These are phyloP conservation scores for Thamnophis elegans DNA, from an alignment of 2,797 vertebrate species.

Conservation along the genomic window DNA sequence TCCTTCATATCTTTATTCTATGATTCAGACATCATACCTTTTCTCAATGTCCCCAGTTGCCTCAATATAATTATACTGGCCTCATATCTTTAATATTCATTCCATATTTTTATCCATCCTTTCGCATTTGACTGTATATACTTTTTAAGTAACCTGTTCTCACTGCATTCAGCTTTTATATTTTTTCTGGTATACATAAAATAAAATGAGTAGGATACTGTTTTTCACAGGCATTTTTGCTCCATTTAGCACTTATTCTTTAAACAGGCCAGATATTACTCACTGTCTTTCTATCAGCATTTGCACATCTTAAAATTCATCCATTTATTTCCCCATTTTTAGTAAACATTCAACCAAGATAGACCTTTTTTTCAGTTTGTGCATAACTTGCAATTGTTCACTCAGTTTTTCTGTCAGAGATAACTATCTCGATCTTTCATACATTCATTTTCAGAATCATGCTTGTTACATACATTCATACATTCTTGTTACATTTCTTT, in stretches of 20 bases:
- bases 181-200: not conserved
- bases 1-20: not conserved
- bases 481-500: not conserved
- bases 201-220: not conserved
- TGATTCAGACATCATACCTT: not conserved
- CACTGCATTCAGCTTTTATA: not conserved
- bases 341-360: not conserved
- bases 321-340: not conserved
- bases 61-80: too few relatives aligned
- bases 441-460: not conserved
- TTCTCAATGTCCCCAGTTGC: not conserved
- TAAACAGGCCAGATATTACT: not conserved
- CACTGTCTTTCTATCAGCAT: not conserved
- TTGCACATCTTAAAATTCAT: not conserved
- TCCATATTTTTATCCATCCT: not conserved
- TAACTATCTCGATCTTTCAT: not conserved
- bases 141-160: not conserved
- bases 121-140: not conserved
- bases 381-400: not conserved
- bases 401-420: not conserved
- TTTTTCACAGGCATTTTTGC: not conserved
- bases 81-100: not conserved
- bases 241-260: not conserved
- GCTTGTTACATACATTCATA: too few relatives aligned
- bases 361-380: not conserved